Evolutionary conservation across 2,113 vertebrate genomes (phyloP).

Genomic region (Progne subis): DNA sequence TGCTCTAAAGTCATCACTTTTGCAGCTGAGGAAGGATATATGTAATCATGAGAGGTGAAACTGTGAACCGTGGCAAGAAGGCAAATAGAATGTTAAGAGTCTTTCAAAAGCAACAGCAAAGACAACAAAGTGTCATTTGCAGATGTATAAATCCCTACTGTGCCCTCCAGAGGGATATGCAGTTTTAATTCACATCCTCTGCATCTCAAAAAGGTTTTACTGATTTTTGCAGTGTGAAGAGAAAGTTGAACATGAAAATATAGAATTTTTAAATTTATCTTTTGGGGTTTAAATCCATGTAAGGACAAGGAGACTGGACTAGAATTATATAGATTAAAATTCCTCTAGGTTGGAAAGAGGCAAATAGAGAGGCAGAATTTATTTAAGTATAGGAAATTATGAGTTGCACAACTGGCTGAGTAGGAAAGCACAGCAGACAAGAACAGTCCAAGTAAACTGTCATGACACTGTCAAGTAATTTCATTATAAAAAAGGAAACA

Average conservation of each 20-base stretch:
- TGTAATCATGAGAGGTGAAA: neutral
- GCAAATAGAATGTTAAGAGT: neutral
- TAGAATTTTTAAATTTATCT: fast-evolving
- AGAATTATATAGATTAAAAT: neutral
- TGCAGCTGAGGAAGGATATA: neutral
- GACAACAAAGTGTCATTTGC: neutral
- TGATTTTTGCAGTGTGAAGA: neutral
- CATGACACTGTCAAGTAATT: neutral
- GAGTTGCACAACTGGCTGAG: neutral
- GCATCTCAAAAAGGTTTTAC: neutral
- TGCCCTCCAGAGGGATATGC: neutral
- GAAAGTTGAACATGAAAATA: neutral
- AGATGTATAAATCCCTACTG: neutral
- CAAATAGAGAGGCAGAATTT: neutral
- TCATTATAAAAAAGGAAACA: neutral
- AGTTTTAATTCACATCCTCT: neutral
- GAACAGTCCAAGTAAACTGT: neutral
- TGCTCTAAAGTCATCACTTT: neutral
- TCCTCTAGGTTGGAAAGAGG: neutral
- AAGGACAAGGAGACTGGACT: neutral
- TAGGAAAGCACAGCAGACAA: neutral
- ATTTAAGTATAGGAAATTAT: neutral
- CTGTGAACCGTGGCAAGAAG: neutral
- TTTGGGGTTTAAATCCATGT: neutral
- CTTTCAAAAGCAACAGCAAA: neutral